These are phyloP conservation scores for Sycobia sp. DNA, from an alignment of 1,140 invertebrate species.

Conservation along the genomic window DNA sequence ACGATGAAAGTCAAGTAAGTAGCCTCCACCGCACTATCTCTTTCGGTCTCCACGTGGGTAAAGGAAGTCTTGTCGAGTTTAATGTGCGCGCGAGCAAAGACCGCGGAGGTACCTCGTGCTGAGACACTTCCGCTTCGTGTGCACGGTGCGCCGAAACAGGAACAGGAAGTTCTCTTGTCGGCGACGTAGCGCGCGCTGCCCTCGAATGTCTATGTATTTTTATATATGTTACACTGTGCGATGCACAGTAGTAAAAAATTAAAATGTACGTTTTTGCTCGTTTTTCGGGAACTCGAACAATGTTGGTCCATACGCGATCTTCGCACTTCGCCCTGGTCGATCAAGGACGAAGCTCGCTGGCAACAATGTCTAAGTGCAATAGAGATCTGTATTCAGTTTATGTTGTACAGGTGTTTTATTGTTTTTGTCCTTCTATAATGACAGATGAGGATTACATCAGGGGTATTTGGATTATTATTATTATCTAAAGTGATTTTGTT, in stretches of 20 bases:
- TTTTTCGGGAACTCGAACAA: too few relatives aligned
- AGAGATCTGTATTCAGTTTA: too few relatives aligned
- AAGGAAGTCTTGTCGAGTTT: conserved; percentile 19
- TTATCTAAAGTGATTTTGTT: not conserved
- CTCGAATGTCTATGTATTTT: too few relatives aligned
- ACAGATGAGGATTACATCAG: not conserved
- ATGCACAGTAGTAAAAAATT: too few relatives aligned
- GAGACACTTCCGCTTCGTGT: conserved; percentile 58
- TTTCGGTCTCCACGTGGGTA: conserved; percentile 29
- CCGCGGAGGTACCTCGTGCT: conserved; percentile 2
- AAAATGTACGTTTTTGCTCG: too few relatives aligned
- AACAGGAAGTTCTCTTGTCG: conserved; percentile 60
- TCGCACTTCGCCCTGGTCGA: not conserved
- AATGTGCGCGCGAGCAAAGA: conserved; percentile 4
- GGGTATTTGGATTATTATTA: not conserved
- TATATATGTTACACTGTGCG: too few relatives aligned
- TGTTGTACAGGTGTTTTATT: not conserved
- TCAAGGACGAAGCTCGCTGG: not conserved
- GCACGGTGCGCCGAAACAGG: conserved; percentile 50
- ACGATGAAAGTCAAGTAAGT: conserved; percentile 29
- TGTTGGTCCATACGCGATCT: not conserved
- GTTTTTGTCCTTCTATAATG: not conserved
- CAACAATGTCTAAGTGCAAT: conserved; percentile 5
- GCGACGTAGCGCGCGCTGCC: conserved; percentile 19
- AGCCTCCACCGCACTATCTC: too few relatives aligned